Evolutionary conservation across 2,113 vertebrate species (phyloP).

Genomic region (Brachypteracias leptosomus): DNA sequence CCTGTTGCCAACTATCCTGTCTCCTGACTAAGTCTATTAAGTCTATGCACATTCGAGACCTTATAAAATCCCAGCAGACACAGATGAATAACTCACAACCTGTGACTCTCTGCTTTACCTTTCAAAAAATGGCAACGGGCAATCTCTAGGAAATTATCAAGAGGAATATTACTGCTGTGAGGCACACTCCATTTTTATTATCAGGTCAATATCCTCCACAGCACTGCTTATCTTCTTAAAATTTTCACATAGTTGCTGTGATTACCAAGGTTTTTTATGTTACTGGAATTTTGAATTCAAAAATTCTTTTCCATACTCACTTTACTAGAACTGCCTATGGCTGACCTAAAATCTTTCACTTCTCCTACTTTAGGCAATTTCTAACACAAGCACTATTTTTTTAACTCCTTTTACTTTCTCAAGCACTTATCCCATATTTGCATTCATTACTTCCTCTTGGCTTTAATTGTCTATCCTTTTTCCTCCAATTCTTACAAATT

Average conservation of each 20-base stretch:
- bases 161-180: background rate
- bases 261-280: background rate
- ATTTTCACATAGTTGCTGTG: background rate
- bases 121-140: background rate
- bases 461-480: background rate
- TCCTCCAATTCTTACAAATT: background rate
- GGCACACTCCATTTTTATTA: background rate
- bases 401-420: background rate
- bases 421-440: background rate
- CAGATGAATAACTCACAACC: background rate
- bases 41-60: accelerated
- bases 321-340: background rate
- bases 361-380: background rate
- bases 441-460: background rate
- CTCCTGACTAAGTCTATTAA: background rate
- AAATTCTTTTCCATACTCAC: background rate
- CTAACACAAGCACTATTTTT: background rate
- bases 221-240: background rate
- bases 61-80: background rate
- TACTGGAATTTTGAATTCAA: background rate
- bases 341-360: background rate
- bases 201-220: background rate
- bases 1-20: background rate
- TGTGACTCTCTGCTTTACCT: background rate
- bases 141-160: background rate